Evolutionary conservation across 2,113 vertebrate species (phyloP).

Genomic region (Ophiodon elongatus): DNA sequence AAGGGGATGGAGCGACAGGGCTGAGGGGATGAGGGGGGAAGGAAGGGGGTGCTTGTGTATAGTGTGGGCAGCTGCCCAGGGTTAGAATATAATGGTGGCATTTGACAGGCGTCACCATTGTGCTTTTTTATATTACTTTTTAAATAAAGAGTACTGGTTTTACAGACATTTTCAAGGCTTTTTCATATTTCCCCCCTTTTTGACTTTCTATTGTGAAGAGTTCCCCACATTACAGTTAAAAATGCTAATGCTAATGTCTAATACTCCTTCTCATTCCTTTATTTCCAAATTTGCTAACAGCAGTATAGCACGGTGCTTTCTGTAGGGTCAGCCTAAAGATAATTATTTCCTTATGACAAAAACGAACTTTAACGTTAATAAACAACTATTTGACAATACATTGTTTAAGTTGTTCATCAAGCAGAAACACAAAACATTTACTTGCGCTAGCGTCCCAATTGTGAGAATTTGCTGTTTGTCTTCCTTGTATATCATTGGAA

Average conservation of each 20-base stretch:
- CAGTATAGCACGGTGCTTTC: not conserved
- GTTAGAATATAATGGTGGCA: not conserved
- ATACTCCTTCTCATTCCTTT: too few species aligned
- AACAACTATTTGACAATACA: not conserved
- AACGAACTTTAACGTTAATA: not conserved
- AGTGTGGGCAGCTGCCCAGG: not conserved
- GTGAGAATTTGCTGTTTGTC: not conserved
- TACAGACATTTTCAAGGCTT: not conserved
- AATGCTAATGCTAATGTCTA: too few species aligned
- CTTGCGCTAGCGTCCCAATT: not conserved
- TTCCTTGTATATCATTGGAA: not conserved
- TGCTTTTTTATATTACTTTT: not conserved
- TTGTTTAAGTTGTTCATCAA: not conserved
- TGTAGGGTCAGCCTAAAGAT: not conserved
- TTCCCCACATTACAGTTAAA: not conserved
- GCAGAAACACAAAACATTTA: not conserved
- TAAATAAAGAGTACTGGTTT: not conserved
- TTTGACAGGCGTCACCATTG: not conserved
- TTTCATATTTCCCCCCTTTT: not conserved
- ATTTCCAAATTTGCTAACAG: not conserved
- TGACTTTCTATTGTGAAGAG: not conserved
- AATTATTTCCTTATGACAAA: not conserved
- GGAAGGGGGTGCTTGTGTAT: too few species aligned
- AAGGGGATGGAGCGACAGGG: constrained; percentile 37
- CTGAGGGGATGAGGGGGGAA: constrained; percentile 13